Evolutionary conservation across 2,113 vertebrate species (phyloP).

Genomic region (Noturus placidus): DNA sequence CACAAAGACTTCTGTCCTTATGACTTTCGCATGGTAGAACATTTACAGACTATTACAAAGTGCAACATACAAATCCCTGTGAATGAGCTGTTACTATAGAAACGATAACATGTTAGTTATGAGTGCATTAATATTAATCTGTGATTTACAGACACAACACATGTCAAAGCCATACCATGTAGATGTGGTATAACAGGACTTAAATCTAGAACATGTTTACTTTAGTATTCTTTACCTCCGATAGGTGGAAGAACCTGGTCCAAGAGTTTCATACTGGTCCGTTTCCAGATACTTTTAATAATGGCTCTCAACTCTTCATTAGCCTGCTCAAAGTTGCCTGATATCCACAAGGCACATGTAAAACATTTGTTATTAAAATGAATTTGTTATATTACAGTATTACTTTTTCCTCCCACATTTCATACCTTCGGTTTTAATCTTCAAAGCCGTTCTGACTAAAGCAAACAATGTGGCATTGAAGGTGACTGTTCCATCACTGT

Average conservation of each 20-base stretch:
- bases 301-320: slow-evolving; percentile 95
- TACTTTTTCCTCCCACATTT: background rate
- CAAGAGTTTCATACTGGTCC: slow-evolving; percentile 97
- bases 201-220: background rate
- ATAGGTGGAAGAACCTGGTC: slow-evolving; percentile 98
- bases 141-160: background rate
- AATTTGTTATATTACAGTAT: background rate
- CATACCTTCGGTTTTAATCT: slow-evolving; percentile 97
- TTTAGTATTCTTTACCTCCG: slow-evolving; percentile 75
- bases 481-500: slow-evolving; percentile 94
- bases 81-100: too few species aligned
- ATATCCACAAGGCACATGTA: background rate
- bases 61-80: background rate
- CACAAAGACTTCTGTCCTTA: background rate
- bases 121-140: background rate
- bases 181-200: background rate
- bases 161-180: background rate
- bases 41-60: background rate
- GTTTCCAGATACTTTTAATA: slow-evolving; percentile 97
- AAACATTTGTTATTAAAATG: background rate
- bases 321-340: slow-evolving; percentile 95
- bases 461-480: slow-evolving; percentile 97
- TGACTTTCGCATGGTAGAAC: background rate
- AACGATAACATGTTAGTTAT: background rate
- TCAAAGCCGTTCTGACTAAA: slow-evolving; percentile 93